Base-by-base conservation (phyloP, 2,113 vertebrate species). In the Bothrops jararaca region DNA sequence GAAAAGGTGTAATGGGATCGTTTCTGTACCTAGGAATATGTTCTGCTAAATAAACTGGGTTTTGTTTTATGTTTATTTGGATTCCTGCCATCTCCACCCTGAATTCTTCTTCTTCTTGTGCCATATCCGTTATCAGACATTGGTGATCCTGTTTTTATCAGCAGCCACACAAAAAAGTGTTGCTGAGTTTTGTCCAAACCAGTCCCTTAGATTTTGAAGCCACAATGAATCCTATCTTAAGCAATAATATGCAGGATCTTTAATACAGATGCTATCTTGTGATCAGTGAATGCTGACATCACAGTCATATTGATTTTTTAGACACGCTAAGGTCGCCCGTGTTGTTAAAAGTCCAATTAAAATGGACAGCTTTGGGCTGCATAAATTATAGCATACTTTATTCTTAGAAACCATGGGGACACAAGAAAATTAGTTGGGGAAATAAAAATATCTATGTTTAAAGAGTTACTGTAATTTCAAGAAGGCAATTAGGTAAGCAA, bases 381-480 rank as follows among this genome's bases (percentile, higher is more conserved):
- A 45, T 86, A 89, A 90, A 86, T 92, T 86, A 90, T 90, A 57
- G n/a, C n/a, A 90, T 64, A 64, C 56, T 93, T 90, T 86, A 48
- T 86, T 85, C 53, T 85, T 45, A 18, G 58, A 48, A 56, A 22
- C 56, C 56, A 93, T 48, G 5, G 64, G 74, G 89, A 50, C 89
- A 93, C 39, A 90, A 93, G 48, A 86, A 64, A 86, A 93, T 93
- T 93, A 93, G 80, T 93, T 93, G 86, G 80, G 23, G 56, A 90
- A 93, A 93, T 93, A 90, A 93, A 86, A 57, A 24, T 85, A 56
- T 93, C 56, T 64, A 93, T 86, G 80, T 90, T 93, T 80, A 93
- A 93, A 93, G 89, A 86, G 92, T 86, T 93, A 50, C 48, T 50
- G 48, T 50, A 93, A 93, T 93, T 93, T 90, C 80, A 93, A 86